Conservation (phyloP, 2,797 vertebrate species). For the Pelochelys cantorii region DNA sequence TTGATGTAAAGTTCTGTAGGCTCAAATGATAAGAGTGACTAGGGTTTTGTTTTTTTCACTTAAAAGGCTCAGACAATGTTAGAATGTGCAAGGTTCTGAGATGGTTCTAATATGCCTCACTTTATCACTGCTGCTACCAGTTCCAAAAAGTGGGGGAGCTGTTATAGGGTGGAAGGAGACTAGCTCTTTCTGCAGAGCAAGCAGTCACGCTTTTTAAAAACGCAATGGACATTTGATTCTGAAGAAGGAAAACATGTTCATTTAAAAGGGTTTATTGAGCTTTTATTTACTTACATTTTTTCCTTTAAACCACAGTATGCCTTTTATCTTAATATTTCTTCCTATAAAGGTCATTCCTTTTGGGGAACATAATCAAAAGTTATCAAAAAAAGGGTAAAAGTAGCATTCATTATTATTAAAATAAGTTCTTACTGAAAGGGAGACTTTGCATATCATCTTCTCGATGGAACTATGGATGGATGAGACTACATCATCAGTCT, state of each 20-base stretch:
- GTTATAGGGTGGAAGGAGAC: not conserved
- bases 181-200: not conserved
- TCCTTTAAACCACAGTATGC: not conserved
- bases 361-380: not conserved
- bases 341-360: not conserved
- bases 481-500: not conserved
- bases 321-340: not conserved
- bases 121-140: not conserved
- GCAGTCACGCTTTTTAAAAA: not conserved
- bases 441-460: not conserved
- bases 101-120: not conserved
- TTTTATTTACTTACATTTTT: not conserved
- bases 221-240: not conserved
- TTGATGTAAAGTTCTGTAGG: not conserved
- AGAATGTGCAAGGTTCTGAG: not conserved
- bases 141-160: not conserved
- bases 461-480: not conserved
- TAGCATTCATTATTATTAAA: not conserved
- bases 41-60: too few species aligned
- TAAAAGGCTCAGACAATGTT: not conserved
- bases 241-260: not conserved
- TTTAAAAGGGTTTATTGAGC: not conserved
- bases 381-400: not conserved
- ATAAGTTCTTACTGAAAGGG: not conserved
- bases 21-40: not conserved